Base-by-base conservation (phyloP, 2,888 invertebrate species). In the Torymus aiolomorphi region DNA sequence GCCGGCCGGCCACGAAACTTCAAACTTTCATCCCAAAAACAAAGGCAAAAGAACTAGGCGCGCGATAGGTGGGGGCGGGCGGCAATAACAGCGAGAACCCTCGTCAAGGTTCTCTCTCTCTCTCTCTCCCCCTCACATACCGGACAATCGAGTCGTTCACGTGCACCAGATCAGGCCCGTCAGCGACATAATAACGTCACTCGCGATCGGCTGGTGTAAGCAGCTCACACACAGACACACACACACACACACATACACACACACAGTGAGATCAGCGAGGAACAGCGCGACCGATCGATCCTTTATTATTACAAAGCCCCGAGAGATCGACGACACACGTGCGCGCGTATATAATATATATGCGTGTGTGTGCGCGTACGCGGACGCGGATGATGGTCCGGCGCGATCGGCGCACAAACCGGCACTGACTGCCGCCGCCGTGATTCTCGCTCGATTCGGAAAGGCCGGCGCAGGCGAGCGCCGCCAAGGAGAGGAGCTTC, bases 341-440 rank as follows among this genome's bases (percentile, higher is more conserved):
- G 42, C 42, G 42, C 42, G 20, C 20, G 20, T 20, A 20, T n/a
- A n/a, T n/a, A n/a, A n/a, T n/a, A n/a, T n/a, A n/a, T 20, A 20
- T 20, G 20, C 20, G 42, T 42, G 42, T 42, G 42, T 42, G 42
- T 82, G 75, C 71, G 78, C 78, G 75, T 31, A 74, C 42, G 42
- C 42, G 42, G 42, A 42, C 42, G 42, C 42, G 67, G 80, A 69
- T 73, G 80, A 82, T 52, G 82, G 79, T 83, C 82, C 83, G 83
- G 82, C 84, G 79, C 85, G 83, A 82, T 83, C 83, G 85, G 82
- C 84, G 82, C 84, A 81, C 84, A 70, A 80, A 82, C 84, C 85
- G 84, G 84, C 84, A 85, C 84, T 84, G 83, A 82, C 13, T 49
- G 59, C 54, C 31, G 59, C 42, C 24, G 62, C 59, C 24, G 61